Conservation (phyloP, 2,888 invertebrate genomes). For the Hecatera dysodea region DNA sequence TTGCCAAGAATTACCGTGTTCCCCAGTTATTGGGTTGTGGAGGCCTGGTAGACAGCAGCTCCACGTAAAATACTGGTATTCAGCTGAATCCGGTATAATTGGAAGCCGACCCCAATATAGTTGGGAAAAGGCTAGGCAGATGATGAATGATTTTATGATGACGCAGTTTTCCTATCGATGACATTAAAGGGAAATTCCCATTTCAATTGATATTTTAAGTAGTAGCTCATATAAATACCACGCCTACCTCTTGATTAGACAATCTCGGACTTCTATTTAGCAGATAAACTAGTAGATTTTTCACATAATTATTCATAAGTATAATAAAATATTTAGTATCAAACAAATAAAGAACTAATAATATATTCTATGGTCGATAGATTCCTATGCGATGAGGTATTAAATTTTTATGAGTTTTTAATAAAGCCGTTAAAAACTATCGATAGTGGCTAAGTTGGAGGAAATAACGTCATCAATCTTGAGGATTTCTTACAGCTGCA, state of each 20-base stretch:
- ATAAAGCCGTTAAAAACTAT: constrained; percentile 65
- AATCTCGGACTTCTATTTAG: not conserved
- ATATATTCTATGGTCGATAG: constrained; percentile 56
- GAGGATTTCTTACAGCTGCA: constrained; percentile 16
- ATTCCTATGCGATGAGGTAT: constrained; percentile 52
- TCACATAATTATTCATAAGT: constrained; percentile 61
- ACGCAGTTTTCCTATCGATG: not conserved
- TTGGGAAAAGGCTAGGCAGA: too few species aligned
- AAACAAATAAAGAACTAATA: constrained; percentile 53
- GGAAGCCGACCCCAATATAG: too few species aligned
- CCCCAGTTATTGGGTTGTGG: too few species aligned
- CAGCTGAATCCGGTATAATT: too few species aligned
- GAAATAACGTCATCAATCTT: constrained; percentile 49
- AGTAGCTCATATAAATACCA: not conserved
- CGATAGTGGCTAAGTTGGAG: constrained; percentile 27
- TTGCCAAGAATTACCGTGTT: too few species aligned
- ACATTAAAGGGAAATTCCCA: not conserved
- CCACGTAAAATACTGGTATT: too few species aligned
- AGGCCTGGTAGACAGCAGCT: too few species aligned
- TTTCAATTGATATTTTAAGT: not conserved
- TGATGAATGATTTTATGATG: not conserved
- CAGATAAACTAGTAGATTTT: constrained; percentile 7
- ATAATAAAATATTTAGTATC: constrained; percentile 58
- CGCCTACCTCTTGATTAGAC: not conserved
- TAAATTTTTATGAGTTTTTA: constrained; percentile 64